phyloP scores from a whole-genome alignment of 1,140 invertebrate genomes.

The Dryas iulia region DNA sequence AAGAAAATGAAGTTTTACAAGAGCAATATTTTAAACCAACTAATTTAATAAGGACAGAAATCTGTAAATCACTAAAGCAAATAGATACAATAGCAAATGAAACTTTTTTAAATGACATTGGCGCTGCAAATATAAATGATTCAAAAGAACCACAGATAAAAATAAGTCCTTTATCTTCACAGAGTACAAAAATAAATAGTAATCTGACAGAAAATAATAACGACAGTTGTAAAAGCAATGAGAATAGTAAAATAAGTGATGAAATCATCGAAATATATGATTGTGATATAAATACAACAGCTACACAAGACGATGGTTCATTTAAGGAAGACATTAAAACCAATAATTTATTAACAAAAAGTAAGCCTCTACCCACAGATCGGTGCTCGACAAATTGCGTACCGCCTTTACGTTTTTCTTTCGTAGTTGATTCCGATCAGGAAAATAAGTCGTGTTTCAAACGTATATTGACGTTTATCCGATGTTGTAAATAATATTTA shows the following conservation, averaged over 20 bases:
- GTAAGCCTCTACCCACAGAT: slow-evolving; percentile 7
- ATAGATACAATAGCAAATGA: neutral
- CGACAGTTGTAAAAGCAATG: slow-evolving; percentile 29
- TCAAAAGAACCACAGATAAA: slow-evolving; percentile 28
- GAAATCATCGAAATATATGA: slow-evolving; percentile 27
- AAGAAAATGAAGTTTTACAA: neutral
- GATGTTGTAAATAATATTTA: slow-evolving; percentile 56
- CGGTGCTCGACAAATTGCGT: slow-evolving; percentile 7
- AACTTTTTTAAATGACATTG: neutral
- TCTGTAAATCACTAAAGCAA: neutral
- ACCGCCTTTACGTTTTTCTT: slow-evolving; percentile 47
- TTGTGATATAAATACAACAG: slow-evolving; percentile 20
- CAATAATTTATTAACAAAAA: slow-evolving; percentile 38
- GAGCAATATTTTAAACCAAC: neutral
- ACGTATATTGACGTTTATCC: slow-evolving; percentile 44
- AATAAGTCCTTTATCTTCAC: slow-evolving; percentile 12
- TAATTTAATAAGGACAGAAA: neutral
- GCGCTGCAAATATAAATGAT: neutral
- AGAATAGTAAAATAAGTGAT: slow-evolving; percentile 20
- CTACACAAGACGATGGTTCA: neutral
- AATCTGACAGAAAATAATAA: slow-evolving; percentile 44
- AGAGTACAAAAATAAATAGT: slow-evolving; percentile 21
- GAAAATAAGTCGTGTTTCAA: slow-evolving; percentile 47
- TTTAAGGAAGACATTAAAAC: neutral
- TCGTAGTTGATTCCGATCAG: slow-evolving; percentile 33